These are phyloP conservation scores for Glossosoma conforme DNA, from an alignment of 1,140 invertebrate genomes.

Conservation along the genomic window DNA sequence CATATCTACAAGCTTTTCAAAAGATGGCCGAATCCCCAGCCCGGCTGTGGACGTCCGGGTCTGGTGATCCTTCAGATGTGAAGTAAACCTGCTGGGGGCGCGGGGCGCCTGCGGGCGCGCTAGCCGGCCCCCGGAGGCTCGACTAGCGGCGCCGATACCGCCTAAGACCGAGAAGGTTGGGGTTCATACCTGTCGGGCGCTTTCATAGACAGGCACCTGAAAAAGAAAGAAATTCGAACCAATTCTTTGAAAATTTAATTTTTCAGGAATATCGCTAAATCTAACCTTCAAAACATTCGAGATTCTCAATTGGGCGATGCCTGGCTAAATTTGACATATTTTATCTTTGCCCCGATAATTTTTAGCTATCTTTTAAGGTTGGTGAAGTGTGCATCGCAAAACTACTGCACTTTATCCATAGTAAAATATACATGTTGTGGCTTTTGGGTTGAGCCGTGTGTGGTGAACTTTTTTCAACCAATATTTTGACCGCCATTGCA, in stretches of 20 bases:
- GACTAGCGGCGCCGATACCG: not conserved
- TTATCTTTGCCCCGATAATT: too few species aligned
- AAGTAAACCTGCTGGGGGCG: constrained; percentile 8
- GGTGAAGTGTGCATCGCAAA: too few species aligned
- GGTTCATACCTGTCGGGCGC: constrained; percentile 61
- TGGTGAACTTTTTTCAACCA: too few species aligned
- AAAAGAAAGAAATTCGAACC: constrained; percentile 58
- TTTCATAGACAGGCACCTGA: constrained; percentile 66
- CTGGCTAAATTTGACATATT: not conserved
- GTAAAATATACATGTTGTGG: too few species aligned
- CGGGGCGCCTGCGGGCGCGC: not conserved
- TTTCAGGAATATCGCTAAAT: constrained; percentile 10
- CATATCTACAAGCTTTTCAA: constrained; percentile 31
- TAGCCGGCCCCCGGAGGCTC: constrained; percentile 37
- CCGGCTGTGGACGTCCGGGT: too few species aligned
- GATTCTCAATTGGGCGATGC: constrained; percentile 1
- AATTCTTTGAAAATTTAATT: constrained; percentile 42
- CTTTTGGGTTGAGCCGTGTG: too few species aligned
- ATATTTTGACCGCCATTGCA: too few species aligned
- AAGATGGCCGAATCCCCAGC: too few species aligned
- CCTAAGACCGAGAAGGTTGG: constrained; percentile 38
- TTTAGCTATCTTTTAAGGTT: too few species aligned
- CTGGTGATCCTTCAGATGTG: constrained; percentile 7
- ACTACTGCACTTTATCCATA: too few species aligned
- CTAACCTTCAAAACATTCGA: not conserved